Percentiles rank a stretch among this genome's conserved stretches.
These are phyloP conservation scores for Xestia sexstrigata DNA, from an alignment of 2,888 invertebrate species.

Conservation along the genomic window DNA sequence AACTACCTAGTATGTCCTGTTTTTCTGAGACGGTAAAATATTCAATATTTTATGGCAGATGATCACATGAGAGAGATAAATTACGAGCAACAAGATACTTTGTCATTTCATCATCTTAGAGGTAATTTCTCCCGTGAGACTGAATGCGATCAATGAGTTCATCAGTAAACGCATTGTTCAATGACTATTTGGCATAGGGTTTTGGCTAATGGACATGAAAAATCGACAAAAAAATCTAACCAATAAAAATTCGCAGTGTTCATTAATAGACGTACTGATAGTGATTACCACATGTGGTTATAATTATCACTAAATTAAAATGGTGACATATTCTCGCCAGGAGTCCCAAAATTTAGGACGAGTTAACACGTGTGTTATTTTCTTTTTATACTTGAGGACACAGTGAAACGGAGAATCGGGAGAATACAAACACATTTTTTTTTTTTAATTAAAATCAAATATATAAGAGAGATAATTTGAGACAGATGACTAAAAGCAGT, in stretches of 20 bases:
- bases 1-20: neutral
- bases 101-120: neutral
- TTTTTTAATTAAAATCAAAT: neutral
- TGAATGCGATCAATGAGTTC: neutral
- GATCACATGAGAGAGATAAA: neutral
- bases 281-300: slow-evolving; percentile 37
- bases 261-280: neutral
- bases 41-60: neutral
- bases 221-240: neutral
- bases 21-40: neutral
- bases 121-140: neutral
- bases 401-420: too few relatives aligned
- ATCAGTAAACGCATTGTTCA: neutral
- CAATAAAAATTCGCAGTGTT: neutral
- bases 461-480: slow-evolving; percentile 13
- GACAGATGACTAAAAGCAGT: neutral
- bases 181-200: neutral
- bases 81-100: neutral
- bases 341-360: slow-evolving; percentile 41
- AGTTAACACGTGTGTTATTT: slow-evolving; percentile 29
- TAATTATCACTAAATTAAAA: slow-evolving; percentile 39
- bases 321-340: slow-evolving; percentile 20
- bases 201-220: neutral
- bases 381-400: neutral
- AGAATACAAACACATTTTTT: too few relatives aligned